Base-by-base conservation (phyloP, 2,113 vertebrate genomes). In the Odocoileus hemionus region DNA sequence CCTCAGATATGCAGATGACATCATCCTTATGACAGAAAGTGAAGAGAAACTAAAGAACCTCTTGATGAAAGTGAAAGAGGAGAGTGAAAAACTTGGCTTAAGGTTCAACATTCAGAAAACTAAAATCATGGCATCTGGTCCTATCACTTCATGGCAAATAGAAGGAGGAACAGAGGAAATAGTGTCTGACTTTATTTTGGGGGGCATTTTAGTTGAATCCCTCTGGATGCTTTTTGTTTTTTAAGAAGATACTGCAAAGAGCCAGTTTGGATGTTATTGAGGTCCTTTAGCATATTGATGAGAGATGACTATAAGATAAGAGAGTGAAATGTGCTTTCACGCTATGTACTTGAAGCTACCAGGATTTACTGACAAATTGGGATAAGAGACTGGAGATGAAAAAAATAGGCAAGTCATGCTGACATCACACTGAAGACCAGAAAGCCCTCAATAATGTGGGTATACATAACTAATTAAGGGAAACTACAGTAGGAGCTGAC, bases 191-290 rank as follows among this genome's bases (percentile, higher is more conserved):
- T 67, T 67, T n/a, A n/a, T 19, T 67, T 64, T 67, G 1, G 0
- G 21, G 5, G 12, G 0, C 8, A 45, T 16, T 76, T 83, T 13
- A 26, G 7, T 52, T 55, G n/a, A 67, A 57, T 57, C 16, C 6
- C 16, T 91, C 25, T 80, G 21, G 5, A 28, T 94, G 9, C 39
- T 28, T 78, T 25, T 45, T 45, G 36, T 45, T 28, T 17, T 15
- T 28, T 57, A 19, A 84, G 60, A 45, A 47, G 10, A 89, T 28
- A 82, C 23, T 86, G 5, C 12, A 86, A 80, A 52, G 4, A 33
- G 3, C 4, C 7, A 8, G 28, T 16, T 4, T 12, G 33, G 23
- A 67, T 4, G 6, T 43, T 36, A 3, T 0, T 36, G 28, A n/a
- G 2, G 7, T 19, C 1, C 23, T 5, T 12, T 1, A 19, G 14